Evolutionary conservation across 2,113 vertebrate genomes (phyloP), one percentile per base, ranked within the genome.

Genomic region (Syrrhaptes paradoxus): DNA sequence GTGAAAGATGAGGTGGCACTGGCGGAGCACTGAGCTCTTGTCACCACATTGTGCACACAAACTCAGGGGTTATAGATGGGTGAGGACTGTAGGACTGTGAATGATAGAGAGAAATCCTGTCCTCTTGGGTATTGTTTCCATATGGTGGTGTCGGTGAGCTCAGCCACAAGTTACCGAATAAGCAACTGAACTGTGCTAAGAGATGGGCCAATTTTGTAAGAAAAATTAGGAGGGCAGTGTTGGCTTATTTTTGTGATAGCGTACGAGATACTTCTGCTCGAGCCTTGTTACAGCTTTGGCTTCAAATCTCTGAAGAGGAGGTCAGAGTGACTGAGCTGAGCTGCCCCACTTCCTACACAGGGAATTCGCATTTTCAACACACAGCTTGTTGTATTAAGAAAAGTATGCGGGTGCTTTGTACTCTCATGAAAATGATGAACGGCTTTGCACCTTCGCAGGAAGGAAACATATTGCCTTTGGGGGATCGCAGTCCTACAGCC

Each of bases 381-480:
- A 11, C 15, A 66, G 11, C 12, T 66, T 20, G 11, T 25, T 46
- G 19, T 28, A 6, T 36, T 32, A 31, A 54, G 36, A 49, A 13
- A 84, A 54, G n/a, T 21, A 54, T 20, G 38, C 24, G 70, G 6
- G 10, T 71, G 48, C 43, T 80, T 87, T 52, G 57, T 72, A 32
- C 70, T 78, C 61, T 49, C 29, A 10, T 52, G 81, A 55, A 94
- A 91, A 71, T 51, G 73, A 87, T 72, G 77, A 68, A 91, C 2
- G 3, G 86, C 70, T 77, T 85, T 92, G 70, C 89, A 86, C 72
- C 83, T 95, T 84, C 70, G n/a, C n/a, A 62, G 91, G 84, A 79
- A 78, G 87, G 87, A 79, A 95, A 68, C 2, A 6, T 3, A 6
- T 19, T 65, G 86, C 57, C 52, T 80, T 31, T 58, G 59, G 41